Evolutionary conservation across 2,797 vertebrate genomes (phyloP).

Genomic region (Amphiprion clarkii): DNA sequence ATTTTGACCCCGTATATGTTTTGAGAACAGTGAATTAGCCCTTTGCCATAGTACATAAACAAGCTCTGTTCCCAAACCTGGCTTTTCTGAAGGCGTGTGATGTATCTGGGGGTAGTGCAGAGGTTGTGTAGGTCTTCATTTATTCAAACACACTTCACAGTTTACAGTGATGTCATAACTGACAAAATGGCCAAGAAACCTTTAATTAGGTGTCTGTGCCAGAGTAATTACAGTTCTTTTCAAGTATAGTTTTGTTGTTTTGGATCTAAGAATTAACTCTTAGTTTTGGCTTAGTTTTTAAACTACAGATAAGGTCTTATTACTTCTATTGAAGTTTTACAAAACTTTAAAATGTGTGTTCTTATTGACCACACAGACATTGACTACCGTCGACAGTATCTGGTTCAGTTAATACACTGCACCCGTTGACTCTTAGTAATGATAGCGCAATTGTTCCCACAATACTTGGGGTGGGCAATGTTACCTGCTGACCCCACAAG

Average conservation of each 20-base stretch:
- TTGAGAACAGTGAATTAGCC: not conserved
- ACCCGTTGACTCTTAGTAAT: not conserved
- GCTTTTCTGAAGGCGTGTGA: not conserved
- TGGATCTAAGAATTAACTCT: not conserved
- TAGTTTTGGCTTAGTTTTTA: no score
- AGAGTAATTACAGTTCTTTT: slow-evolving; percentile 9
- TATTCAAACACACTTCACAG: slow-evolving; percentile 10
- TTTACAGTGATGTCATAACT: slow-evolving; percentile 35
- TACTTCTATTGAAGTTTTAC: no score
- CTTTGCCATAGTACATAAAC: not conserved
- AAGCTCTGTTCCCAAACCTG: not conserved
- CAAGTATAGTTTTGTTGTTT: not conserved
- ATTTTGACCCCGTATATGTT: not conserved
- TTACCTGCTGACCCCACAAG: no score
- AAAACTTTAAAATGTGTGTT: no score
- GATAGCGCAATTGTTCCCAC: not conserved
- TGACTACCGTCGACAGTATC: no score
- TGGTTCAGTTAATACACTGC: no score
- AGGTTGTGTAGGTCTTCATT: not conserved
- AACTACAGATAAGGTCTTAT: no score
- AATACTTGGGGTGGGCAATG: no score
- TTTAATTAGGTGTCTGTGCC: slow-evolving; percentile 5
- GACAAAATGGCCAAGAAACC: not conserved
- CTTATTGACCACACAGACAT: no score
- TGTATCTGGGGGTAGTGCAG: slow-evolving; percentile 17